Evolutionary conservation across 2,888 invertebrate species (phyloP), one percentile per base, ranked within the genome.

Genomic region (Oscheius sp.): DNA sequence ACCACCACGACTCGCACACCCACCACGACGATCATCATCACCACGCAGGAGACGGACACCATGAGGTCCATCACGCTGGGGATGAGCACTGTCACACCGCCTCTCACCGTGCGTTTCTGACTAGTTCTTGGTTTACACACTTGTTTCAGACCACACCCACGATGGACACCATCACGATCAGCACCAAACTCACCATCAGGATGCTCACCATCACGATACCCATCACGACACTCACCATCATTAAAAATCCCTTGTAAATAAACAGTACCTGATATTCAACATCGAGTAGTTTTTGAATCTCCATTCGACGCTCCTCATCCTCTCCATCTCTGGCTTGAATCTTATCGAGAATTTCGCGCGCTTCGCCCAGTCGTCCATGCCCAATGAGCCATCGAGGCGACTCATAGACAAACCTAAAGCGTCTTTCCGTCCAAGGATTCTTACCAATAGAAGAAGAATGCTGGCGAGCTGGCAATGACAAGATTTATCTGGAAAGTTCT

Each of bases 381-480:
- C 88, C 87, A 59, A 88, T 79, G 47, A 87, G 55, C 79, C 80
- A 87, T 9, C 85, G 80, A 7, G 87, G 87, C 29, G 83, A 83
- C 70, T 87, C 87, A 70, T 82, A 80, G 21, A 86, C 78, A 57
- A 84, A 86, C 13, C 83, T 84, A 65, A 48, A 78, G 47, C 3
- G 4, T 42, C 42, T 42, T 42, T 62, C 1, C 32, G 5, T n/a
- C 10, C 35, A 50, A 57, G 7, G 4, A 2, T 11, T 68, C 79
- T 70, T 72, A 86, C 82, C 76, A 76, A 48, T 83, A 80, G n/a
- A 87, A 71, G 10, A 80, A 10, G 33, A 84, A 75, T 9, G 85
- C 85, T 0, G 87, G 87, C 5, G 83, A 74, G 0, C 85, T 82
- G 50, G 84, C 60, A 33, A 79, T 74, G 47, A 82, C 77, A 53